Conservation (phyloP, 2,797 vertebrate genomes). For the Eptatretus atami region DNA sequence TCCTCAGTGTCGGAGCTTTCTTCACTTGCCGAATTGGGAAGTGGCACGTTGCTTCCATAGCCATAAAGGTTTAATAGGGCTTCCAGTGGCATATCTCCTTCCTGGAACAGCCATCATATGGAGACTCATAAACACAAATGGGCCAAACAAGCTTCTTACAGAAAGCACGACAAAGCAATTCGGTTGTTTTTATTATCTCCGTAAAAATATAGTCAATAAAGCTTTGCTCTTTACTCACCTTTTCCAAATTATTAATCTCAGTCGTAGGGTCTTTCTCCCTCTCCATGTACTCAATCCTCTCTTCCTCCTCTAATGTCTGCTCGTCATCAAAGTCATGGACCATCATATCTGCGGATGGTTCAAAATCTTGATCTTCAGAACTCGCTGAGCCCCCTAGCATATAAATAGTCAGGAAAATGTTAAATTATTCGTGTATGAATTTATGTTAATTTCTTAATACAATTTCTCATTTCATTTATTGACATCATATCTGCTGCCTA, state of each 20-base stretch:
- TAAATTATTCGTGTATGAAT: too few relatives aligned
- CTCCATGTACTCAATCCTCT: background rate
- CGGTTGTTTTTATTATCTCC: too few relatives aligned
- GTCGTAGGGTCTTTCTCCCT: background rate
- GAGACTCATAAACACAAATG: background rate
- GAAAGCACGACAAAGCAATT: background rate
- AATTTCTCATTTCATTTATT: too few relatives aligned
- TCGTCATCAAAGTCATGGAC: constrained; percentile 2
- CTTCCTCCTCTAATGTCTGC: background rate
- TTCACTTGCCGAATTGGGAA: constrained; percentile 30
- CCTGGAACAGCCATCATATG: constrained; percentile 17
- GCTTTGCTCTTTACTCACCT: background rate
- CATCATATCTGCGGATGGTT: constrained; percentile 1
- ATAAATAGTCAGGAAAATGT: too few relatives aligned
- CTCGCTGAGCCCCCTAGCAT: background rate
- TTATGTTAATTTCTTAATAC: too few relatives aligned
- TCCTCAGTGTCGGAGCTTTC: background rate
- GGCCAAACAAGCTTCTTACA: background rate
- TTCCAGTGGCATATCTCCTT: constrained; percentile 87
- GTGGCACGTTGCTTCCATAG: constrained; percentile 41
- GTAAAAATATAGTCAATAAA: too few relatives aligned
- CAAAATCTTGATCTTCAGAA: background rate
- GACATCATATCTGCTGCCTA: too few relatives aligned
- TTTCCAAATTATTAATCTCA: constrained; percentile 1
- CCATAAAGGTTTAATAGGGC: constrained; percentile 73